Base-by-base conservation (phyloP, 92 coral and sea anemone species). In the Epizoanthus fatuus region DNA sequence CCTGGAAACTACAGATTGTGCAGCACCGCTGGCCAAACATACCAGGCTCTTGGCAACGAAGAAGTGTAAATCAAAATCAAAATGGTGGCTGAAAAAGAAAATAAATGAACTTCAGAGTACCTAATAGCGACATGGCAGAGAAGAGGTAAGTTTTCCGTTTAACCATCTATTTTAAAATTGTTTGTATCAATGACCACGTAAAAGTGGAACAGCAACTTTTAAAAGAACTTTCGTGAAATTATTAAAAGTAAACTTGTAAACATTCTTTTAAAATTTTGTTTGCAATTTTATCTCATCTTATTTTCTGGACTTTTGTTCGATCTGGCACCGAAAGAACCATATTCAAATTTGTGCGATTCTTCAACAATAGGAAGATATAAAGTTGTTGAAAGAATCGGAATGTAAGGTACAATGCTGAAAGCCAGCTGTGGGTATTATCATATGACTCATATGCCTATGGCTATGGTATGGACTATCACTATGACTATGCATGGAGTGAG, bases 31-130 rank as follows among this genome's bases (percentile, higher is more conserved):
- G 54, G 51, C 70, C 82, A n/a, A n/a, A 42, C 17, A n/a, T 35
- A 38, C 49, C n/a, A 17, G 32, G 22, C 13, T 44, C 82, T 77
- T 77, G 82, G 57, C 82, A 77, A 77, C 82, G 6, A 75, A 40
- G 44, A 5, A 5, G 9, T 40, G 11, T 15, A 64, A 11, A 60
- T 20, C 16, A 60, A 64, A 11, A 60, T 20, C 16, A 60, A 76
- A 38, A 59, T 77, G 69, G 69, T 57, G 82, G 82, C 32, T 2
- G 42, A 42, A 59, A 39, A 35, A 13, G n/a, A 32, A 66, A 29
- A 62, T 37, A 22, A 22, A 11, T 62, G 67, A 62, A 64, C 12
- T 49, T 8, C 53, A 37, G 8, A 66, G 12, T 37, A 12, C 47
- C 38, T 37, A 35, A 11, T 66, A 32, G 3, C 49, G 49, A 4